These are phyloP conservation scores for Lanistes nyassanus DNA, from an alignment of 1,140 invertebrate species.

Conservation along the genomic window DNA sequence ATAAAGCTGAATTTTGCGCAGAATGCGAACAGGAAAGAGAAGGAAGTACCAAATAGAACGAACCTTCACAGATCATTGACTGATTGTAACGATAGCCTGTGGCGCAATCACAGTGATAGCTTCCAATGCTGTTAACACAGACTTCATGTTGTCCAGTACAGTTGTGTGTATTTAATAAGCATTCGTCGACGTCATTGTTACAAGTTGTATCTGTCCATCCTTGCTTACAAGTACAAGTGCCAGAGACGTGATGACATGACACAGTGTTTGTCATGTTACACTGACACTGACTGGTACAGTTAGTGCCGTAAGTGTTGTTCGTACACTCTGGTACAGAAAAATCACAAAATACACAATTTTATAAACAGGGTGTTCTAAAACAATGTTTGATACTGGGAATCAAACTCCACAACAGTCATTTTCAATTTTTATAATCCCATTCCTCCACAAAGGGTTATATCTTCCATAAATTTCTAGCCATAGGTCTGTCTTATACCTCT, in stretches of 20 bases:
- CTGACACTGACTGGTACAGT: background rate
- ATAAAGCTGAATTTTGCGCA: too few relatives aligned
- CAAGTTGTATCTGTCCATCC: slow-evolving; percentile 3
- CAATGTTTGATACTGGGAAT: too few relatives aligned
- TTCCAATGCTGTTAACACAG: background rate
- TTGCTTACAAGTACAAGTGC: slow-evolving; percentile 9
- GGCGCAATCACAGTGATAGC: background rate
- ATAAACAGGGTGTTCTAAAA: too few relatives aligned
- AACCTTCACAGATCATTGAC: too few relatives aligned
- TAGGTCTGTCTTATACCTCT: too few relatives aligned
- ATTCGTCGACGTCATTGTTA: slow-evolving; percentile 26
- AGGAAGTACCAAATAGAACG: too few relatives aligned
- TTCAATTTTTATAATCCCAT: too few relatives aligned
- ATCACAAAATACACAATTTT: too few relatives aligned
- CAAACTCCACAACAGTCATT: too few relatives aligned
- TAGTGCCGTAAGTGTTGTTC: background rate
- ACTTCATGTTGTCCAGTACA: background rate
- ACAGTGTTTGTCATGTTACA: background rate
- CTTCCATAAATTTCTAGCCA: too few relatives aligned
- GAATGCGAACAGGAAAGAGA: background rate
- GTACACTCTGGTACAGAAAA: slow-evolving; percentile 3
- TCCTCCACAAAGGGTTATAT: too few relatives aligned
- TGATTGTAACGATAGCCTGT: background rate
- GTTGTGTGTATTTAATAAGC: slow-evolving; percentile 9
- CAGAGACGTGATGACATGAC: slow-evolving; percentile 1